Evolutionary conservation across 2,888 invertebrate species (phyloP), one percentile per base, ranked within the genome.

Genomic region (Sarcophaga variegata): DNA sequence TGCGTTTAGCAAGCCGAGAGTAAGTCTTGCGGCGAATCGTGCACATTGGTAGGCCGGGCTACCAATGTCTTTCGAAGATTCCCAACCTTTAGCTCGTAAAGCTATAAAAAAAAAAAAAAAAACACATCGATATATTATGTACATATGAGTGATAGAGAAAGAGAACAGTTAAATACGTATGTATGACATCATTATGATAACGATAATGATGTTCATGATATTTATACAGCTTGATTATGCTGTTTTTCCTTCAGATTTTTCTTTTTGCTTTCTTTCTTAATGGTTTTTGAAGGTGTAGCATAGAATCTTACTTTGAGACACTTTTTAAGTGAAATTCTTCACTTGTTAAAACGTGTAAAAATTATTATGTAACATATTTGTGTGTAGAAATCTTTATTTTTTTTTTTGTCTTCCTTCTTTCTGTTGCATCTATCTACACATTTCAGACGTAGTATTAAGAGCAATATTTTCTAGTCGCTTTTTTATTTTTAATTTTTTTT

Each of bases 281-380:
- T 27, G 49, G 22, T 67, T 74, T 70, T 59, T 54, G 20, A 49
- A 72, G 22, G 72, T 78, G 45, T n/a, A 75, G 63, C 59, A 70
- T 25, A 85, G 17, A 63, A 75, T 75, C 60, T 66, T 79, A 27
- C 22, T 54, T 60, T n/a, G 74, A 76, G 70, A 66, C 67, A 72
- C 62, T 72, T 83, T 82, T 62, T 47, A 83, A 81, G 77, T 83
- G 49, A 83, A 87, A 75, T 81, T 77, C 49, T 70, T 81, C 64
- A 69, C 81, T 70, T 75, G 76, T 75, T 69, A 70, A 77, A 83
- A 83, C 63, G 83, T 85, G 74, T 66, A 67, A 77, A 85, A 85
- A 76, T 79, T 77, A 75, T 75, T 81, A 63, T 22, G 27, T 79
- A 12, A 14, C 12, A 14, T 12, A 60, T 54, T 64, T 66, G 45